phyloP scores from a whole-genome alignment of 2,113 vertebrate species.

The Aspiorhynchus laticeps region DNA sequence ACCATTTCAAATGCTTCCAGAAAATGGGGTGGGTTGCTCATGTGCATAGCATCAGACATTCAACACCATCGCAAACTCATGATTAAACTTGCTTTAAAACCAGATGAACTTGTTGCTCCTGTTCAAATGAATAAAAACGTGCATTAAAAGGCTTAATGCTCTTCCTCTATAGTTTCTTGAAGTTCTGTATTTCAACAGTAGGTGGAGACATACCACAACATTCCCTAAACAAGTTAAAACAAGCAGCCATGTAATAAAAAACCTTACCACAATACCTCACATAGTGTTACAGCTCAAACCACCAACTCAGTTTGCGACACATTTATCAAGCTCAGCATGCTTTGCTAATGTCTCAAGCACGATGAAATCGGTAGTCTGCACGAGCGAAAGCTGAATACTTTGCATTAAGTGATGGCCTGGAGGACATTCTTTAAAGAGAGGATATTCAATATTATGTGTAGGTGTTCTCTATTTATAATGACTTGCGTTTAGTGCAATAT shows the following conservation, averaged over 20 bases:
- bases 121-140: neutral
- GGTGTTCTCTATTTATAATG: neutral
- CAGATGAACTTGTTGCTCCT: neutral
- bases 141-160: conserved; percentile 11
- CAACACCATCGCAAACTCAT: neutral
- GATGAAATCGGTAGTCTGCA: neutral
- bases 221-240: neutral
- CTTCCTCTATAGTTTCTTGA: neutral
- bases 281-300: conserved; percentile 36
- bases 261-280: neutral
- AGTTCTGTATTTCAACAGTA: conserved; percentile 16
- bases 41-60: neutral
- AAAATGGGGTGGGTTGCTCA: neutral
- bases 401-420: neutral
- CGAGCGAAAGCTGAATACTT: neutral
- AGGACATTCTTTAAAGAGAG: conserved; percentile 9
- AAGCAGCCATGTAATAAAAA: conserved; percentile 9
- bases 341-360: conserved; percentile 36
- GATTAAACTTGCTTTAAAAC: neutral
- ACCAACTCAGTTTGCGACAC: conserved; percentile 7
- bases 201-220: conserved; percentile 37
- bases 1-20: conserved; percentile 13
- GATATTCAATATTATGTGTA: neutral
- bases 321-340: conserved; percentile 4
- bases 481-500: conserved; percentile 28